phyloP scores from a whole-genome alignment of 2,888 invertebrate species.

The Eilema depressum region DNA sequence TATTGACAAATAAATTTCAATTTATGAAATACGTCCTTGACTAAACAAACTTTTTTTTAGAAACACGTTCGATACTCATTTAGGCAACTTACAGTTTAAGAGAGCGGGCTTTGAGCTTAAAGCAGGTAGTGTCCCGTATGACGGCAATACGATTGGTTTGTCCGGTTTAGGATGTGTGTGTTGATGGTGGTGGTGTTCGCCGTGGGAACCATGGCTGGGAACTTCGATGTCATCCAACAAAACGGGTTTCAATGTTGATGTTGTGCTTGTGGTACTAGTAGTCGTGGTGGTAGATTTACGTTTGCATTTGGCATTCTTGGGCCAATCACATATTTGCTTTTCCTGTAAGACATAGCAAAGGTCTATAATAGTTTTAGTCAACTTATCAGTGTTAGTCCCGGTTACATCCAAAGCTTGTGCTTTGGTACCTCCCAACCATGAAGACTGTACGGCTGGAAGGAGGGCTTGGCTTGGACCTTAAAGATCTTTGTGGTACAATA shows the following conservation, averaged over 20 bases:
- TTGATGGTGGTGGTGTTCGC: conserved; percentile 31
- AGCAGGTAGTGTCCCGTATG: conserved; percentile 66
- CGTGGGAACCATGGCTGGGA: conserved; percentile 25
- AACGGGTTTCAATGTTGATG: conserved; percentile 54
- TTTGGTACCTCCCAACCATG: too few relatives aligned
- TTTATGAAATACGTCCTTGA: neutral
- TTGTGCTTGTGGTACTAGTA: conserved; percentile 60
- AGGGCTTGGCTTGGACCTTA: too few relatives aligned
- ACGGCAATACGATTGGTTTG: conserved; percentile 64
- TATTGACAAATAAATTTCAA: neutral
- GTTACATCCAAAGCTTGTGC: neutral
- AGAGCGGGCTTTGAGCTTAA: conserved; percentile 66
- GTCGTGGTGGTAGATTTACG: conserved; percentile 58
- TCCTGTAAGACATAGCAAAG: conserved; percentile 68
- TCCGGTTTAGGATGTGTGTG: conserved; percentile 42
- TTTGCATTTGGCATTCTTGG: conserved; percentile 88
- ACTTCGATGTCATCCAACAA: conserved; percentile 46
- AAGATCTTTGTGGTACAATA: too few relatives aligned
- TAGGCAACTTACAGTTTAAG: conserved; percentile 66
- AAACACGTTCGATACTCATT: neutral
- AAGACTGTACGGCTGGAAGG: too few relatives aligned
- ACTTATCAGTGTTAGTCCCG: neutral
- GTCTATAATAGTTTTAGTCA: neutral
- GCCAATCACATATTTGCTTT: conserved; percentile 91
- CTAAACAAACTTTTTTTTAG: too few relatives aligned